A percentile compares a stretch with the other conserved stretches of the same genome.
These are phyloP conservation scores for Chrysocyon brachyurus DNA, from an alignment of 2,797 vertebrate genomes.

Conservation along the genomic window DNA sequence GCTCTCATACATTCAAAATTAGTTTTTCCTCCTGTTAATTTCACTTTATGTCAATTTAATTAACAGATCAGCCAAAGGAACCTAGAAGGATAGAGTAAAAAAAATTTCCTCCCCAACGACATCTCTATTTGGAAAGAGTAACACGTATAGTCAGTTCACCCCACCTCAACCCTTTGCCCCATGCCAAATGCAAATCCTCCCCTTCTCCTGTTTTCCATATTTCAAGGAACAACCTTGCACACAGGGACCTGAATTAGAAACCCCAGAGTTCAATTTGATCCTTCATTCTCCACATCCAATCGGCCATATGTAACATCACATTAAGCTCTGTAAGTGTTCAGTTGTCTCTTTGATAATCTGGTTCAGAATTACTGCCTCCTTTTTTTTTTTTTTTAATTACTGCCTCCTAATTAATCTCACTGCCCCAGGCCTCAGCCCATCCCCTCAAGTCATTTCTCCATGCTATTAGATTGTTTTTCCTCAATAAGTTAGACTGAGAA, in stretches of 20 bases:
- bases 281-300: neutral
- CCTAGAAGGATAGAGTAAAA: neutral
- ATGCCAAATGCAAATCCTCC: neutral
- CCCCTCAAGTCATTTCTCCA: neutral
- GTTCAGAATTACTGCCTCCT: neutral
- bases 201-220: neutral
- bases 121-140: neutral
- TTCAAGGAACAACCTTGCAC: neutral
- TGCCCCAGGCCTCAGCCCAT: neutral
- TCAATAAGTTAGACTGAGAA: neutral
- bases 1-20: neutral
- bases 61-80: neutral
- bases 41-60: neutral
- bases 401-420: neutral
- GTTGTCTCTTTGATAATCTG: neutral
- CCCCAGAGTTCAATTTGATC: neutral
- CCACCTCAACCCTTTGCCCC: neutral
- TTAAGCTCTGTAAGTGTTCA: neutral
- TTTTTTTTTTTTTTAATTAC: neutral
- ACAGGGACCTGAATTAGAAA: neutral
- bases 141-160: neutral
- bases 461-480: neutral
- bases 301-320: neutral
- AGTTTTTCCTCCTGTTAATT: neutral
- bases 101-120: neutral